A percentile compares a stretch with the other conserved stretches of the same genome.
Evolutionary conservation across 2,797 vertebrate genomes (phyloP).

Genomic region (Takifugu rubripes): DNA sequence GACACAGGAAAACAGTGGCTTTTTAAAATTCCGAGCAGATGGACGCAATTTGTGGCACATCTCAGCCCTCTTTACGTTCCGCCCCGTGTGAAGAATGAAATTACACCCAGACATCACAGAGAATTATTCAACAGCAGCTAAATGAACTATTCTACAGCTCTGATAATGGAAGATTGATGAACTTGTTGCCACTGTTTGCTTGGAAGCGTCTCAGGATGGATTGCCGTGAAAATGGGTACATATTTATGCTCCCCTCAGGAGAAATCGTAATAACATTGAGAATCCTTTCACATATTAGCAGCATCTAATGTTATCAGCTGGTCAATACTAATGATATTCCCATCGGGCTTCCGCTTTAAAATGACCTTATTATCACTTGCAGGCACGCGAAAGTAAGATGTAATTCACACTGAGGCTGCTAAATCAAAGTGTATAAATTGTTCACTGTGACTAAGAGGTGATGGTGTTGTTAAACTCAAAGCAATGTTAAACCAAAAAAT

Average conservation of each 20-base stretch:
- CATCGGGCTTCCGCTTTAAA: neutral
- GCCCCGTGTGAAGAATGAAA: neutral
- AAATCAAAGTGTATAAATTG: neutral
- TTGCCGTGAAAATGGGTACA: neutral
- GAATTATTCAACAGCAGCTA: neutral
- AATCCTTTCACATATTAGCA: conserved; percentile 1
- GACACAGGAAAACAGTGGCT: no score
- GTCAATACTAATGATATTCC: neutral
- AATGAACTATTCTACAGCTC: neutral
- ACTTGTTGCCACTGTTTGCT: neutral
- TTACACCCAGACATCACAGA: neutral
- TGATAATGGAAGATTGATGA: conserved; percentile 3
- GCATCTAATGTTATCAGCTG: neutral
- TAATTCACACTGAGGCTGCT: neutral
- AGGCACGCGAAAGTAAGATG: neutral
- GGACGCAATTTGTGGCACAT: neutral
- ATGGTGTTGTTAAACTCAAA: conserved; percentile 1
- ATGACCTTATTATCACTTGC: neutral
- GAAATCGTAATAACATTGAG: neutral
- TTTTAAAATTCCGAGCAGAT: no score
- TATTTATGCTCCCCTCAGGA: neutral
- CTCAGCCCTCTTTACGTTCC: neutral
- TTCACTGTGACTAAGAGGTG: neutral
- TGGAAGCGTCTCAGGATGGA: neutral
- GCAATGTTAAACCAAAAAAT: neutral